phyloP scores from a whole-genome alignment of 37 sponge, comb jelly and placozoan species.

The Hormiphora californensis region DNA sequence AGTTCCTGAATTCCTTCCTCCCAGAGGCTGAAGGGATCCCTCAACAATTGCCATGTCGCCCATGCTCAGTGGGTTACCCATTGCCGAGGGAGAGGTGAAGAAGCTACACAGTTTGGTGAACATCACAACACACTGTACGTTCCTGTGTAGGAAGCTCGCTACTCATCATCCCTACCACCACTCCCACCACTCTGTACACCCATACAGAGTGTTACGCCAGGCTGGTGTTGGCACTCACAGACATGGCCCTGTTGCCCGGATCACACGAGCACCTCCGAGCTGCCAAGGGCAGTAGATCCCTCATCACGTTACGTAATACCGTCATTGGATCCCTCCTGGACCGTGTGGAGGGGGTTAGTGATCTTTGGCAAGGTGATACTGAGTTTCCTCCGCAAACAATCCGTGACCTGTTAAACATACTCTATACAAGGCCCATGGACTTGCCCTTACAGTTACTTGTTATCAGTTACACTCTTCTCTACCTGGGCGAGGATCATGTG shows the following conservation, averaged over 20 bases:
- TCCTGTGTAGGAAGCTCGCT: conserved; percentile 1
- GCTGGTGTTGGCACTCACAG: conserved; percentile 24
- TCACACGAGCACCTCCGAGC: background rate
- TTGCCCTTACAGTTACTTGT: background rate
- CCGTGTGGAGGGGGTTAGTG: background rate
- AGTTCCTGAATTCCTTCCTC: background rate
- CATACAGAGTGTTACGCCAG: background rate
- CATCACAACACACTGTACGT: background rate
- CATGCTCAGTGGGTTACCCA: conserved; percentile 16
- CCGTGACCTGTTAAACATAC: background rate
- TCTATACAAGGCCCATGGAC: conserved; percentile 34
- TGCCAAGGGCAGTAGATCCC: background rate
- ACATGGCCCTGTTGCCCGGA: background rate
- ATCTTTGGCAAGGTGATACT: conserved; percentile 13
- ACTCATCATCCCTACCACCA: background rate
- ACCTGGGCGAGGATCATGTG: background rate
- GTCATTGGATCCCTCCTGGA: conserved; percentile 27
- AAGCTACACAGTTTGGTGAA: background rate
- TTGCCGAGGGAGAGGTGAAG: background rate
- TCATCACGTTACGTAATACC: background rate
- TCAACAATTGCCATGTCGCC: conserved; percentile 44
- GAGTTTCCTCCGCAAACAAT: conserved; percentile 12
- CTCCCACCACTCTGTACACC: background rate
- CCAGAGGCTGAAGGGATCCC: too few relatives aligned
- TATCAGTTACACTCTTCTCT: background rate